Evolutionary conservation across 2,888 invertebrate genomes (phyloP).

Genomic region (Spisula subtruncata): DNA sequence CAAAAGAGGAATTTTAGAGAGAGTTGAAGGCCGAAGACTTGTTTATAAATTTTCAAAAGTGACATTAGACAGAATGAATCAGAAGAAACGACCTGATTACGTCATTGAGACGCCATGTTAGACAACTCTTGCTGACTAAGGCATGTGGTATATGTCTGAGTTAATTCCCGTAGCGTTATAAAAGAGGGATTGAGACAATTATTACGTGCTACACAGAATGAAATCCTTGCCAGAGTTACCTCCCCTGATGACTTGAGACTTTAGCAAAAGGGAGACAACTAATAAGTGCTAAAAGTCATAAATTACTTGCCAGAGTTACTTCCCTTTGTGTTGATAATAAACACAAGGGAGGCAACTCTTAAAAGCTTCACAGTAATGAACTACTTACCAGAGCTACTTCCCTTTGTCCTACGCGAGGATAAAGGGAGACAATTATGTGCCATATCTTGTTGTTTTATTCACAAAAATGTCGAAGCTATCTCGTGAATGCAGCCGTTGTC

Average conservation of each 20-base stretch:
- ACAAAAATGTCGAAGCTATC: background rate
- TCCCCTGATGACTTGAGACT: background rate
- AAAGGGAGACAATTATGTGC: background rate
- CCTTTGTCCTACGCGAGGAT: background rate
- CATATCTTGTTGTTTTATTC: background rate
- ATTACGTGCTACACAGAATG: background rate
- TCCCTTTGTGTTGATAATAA: too few relatives aligned
- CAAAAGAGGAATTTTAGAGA: slow-evolving; percentile 83
- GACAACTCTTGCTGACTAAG: background rate
- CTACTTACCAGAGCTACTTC: too few relatives aligned
- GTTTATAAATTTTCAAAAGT: slow-evolving; percentile 83
- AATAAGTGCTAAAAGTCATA: background rate
- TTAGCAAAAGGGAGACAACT: background rate
- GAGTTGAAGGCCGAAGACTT: slow-evolving; percentile 84
- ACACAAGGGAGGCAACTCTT: too few relatives aligned
- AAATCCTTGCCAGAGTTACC: background rate
- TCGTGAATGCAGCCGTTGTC: background rate
- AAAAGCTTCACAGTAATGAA: too few relatives aligned
- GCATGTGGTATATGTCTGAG: background rate
- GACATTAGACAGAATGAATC: slow-evolving; percentile 80
- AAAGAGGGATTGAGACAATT: too few relatives aligned
- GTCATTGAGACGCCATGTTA: slow-evolving; percentile 8
- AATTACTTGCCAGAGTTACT: too few relatives aligned
- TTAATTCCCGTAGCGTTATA: background rate
- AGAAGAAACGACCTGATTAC: slow-evolving; percentile 24